Evolutionary conservation across 2,888 invertebrate species (phyloP).

Genomic region (Helicoverpa assulta): DNA sequence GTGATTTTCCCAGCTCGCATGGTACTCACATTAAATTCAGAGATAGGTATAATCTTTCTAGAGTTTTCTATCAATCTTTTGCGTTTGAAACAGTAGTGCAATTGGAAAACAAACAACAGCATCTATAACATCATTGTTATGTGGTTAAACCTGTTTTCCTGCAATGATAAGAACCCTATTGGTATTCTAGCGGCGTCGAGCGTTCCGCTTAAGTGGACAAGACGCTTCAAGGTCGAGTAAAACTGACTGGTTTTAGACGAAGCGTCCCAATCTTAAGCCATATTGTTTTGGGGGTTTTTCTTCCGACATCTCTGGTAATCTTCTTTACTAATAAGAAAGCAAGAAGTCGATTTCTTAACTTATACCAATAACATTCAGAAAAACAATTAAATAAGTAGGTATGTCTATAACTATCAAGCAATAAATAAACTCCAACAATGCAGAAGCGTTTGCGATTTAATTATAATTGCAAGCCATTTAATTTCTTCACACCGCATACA

Average conservation of each 20-base stretch:
- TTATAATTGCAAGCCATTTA: conserved; percentile 22
- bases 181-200: conserved; percentile 47
- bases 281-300: background rate
- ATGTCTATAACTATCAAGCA: background rate
- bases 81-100: conserved; percentile 1
- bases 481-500: conserved; percentile 4
- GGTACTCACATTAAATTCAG: no score
- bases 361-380: background rate
- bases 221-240: conserved; percentile 37
- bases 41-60: background rate
- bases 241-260: conserved; percentile 33
- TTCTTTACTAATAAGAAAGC: no score
- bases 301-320: background rate
- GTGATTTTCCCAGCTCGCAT: no score
- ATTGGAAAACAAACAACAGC: conserved; percentile 24
- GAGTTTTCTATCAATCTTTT: background rate
- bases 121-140: conserved; percentile 25
- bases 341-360: no score
- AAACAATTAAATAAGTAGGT: background rate
- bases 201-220: conserved; percentile 45
- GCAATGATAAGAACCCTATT: conserved; percentile 45
- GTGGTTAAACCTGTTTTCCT: conserved; percentile 47
- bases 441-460: conserved; percentile 6
- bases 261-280: conserved; percentile 21
- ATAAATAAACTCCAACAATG: conserved; percentile 22